Evolutionary conservation across 2,113 vertebrate genomes (phyloP).

Genomic region (Pelecanus crispus): DNA sequence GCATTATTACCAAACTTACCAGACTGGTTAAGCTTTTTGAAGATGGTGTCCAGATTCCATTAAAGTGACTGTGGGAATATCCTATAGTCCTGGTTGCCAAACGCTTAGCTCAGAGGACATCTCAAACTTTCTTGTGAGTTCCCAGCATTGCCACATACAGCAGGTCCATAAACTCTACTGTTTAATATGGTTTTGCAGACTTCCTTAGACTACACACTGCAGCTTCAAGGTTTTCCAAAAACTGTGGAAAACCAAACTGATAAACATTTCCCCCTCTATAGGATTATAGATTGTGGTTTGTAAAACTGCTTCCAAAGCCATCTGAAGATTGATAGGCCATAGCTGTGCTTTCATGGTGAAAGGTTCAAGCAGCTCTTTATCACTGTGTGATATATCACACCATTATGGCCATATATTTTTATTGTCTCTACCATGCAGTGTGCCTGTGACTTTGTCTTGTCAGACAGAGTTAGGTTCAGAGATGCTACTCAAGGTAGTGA

Average conservation of each 20-base stretch:
- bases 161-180: background rate
- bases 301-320: background rate
- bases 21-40: background rate
- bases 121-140: background rate
- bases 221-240: background rate
- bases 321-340: background rate
- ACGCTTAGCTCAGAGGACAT: background rate
- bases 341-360: background rate
- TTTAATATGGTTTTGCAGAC: background rate
- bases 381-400: background rate
- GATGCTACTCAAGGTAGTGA: background rate
- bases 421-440: background rate
- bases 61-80: background rate
- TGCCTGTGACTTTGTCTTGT: background rate
- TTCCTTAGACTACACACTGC: background rate
- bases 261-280: background rate
- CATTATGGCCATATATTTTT: background rate
- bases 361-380: background rate
- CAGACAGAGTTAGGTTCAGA: background rate
- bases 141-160: background rate
- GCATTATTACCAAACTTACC: background rate
- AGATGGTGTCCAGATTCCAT: background rate
- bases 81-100: background rate
- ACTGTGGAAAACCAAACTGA: background rate
- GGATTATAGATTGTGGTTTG: background rate